Evolutionary conservation across 64 coral and sea anemone genomes (phyloP), one percentile per base, ranked within the genome.

Genomic region (Dendronephthya gigantea): DNA sequence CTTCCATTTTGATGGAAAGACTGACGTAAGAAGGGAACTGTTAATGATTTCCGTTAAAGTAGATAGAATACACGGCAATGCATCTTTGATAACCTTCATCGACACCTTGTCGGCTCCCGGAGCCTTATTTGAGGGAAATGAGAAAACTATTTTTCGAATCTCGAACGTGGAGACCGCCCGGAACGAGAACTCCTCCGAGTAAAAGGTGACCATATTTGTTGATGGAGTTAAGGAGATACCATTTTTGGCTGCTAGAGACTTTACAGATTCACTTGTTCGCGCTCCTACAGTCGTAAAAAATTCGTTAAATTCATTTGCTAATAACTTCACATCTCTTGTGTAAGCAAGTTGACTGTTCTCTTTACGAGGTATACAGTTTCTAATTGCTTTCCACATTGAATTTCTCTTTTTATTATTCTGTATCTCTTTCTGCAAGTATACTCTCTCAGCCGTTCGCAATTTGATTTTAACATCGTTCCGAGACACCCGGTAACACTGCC

Each of bases 231-330:
- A 66, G 34, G 62, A 39, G 11, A 74, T 13, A 14, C 59, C 51
- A 37, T n/a, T 87, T 79, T 50, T 56, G 10, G 29, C 27, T 87
- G 68, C 59, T 19, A 79, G 36, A 69, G 33, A 39, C 45, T 87
- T 40, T 72, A 17, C 62, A 9, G 59, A 23, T 39, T 76, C 86
- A 76, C 40, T 39, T 48, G 86, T 62, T 35, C 69, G 39, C 11
- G 40, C 36, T 48, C 86, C 86, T 11, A 79, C 66, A 47, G 23
- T 43, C 39, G 85, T 49, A 45, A 88, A 76, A 62, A 88, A 79
- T n/a, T n/a, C n/a, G n/a, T n/a, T n/a, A n/a, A n/a, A n/a, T 88
- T 76, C 70, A 45, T 87, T 81, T 39, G 62, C 86, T 23, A 87
- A 38, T 87, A n/a, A 39, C 36, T 74, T 87, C 22, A 40, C 47